phyloP scores from a whole-genome alignment of 1,140 invertebrate species.

The Drosophila kanapiae region DNA sequence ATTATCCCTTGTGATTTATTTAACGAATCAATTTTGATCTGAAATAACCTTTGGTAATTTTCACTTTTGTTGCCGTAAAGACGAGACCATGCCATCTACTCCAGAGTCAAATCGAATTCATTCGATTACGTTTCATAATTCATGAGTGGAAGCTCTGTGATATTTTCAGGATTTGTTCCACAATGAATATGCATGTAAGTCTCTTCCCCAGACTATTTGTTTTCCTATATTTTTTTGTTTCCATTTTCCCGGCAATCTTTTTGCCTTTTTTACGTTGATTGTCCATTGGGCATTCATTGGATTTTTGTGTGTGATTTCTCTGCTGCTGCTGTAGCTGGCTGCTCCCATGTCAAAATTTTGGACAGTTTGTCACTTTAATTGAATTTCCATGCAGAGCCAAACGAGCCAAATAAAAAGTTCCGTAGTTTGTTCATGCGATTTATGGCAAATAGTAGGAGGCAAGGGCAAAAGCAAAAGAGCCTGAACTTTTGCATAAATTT shows the following conservation, averaged over 20 bases:
- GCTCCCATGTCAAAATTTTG: conserved; percentile 78
- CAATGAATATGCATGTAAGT: conserved; percentile 52
- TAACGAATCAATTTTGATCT: background rate
- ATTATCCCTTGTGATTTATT: background rate
- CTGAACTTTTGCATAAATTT: conserved; percentile 69
- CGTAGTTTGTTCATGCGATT: conserved; percentile 61
- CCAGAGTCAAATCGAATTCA: conserved; percentile 31
- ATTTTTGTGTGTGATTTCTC: conserved; percentile 53
- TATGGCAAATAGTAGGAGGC: conserved; percentile 44
- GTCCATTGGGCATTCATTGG: conserved; percentile 80
- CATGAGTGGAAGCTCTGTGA: conserved; percentile 34
- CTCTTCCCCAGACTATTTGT: conserved; percentile 31
- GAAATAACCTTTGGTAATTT: conserved; percentile 6
- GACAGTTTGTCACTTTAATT: conserved; percentile 84
- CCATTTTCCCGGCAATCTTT: conserved; percentile 1
- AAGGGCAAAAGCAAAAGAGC: background rate
- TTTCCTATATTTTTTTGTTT: conserved; percentile 22
- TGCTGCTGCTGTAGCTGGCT: conserved; percentile 21
- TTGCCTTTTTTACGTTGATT: conserved; percentile 63
- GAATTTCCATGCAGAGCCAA: conserved; percentile 75
- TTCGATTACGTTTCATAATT: conserved; percentile 49
- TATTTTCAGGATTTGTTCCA: conserved; percentile 34
- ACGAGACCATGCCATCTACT: conserved; percentile 6
- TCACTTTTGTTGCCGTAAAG: conserved; percentile 29
- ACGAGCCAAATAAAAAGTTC: conserved; percentile 51